Evolutionary conservation across 2,797 vertebrate genomes (phyloP).

Genomic region (Graptemys geographica): DNA sequence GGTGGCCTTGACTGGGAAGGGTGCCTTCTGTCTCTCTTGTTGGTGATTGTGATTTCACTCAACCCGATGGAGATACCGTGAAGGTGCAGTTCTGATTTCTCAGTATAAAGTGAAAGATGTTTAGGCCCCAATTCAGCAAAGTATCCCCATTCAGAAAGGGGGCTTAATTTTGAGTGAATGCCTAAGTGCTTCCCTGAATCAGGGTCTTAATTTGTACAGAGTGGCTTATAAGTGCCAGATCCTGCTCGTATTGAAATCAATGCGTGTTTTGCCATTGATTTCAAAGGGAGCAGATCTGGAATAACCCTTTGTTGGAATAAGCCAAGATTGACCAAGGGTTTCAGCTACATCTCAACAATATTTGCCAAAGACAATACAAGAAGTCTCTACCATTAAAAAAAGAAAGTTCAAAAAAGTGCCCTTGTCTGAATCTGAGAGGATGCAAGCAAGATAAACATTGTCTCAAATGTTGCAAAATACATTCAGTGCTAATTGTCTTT

Average conservation of each 20-base stretch:
- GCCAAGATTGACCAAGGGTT: neutral
- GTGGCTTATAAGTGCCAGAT: neutral
- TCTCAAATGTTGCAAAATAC: neutral
- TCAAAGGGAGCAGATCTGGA: neutral
- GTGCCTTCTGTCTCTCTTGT: no score
- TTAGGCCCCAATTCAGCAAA: neutral
- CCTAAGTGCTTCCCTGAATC: neutral
- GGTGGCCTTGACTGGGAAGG: conserved; percentile 33
- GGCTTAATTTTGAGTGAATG: neutral
- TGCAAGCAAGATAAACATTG: fast-evolving
- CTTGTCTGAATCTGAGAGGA: neutral
- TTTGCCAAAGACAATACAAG: neutral
- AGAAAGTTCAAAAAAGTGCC: neutral
- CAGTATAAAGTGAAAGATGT: neutral
- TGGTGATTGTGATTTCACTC: neutral
- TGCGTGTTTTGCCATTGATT: fast-evolving
- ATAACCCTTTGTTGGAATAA: neutral
- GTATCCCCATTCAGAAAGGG: neutral
- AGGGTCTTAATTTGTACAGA: neutral
- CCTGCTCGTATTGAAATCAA: fast-evolving
- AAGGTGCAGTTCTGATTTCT: neutral
- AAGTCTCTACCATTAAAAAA: neutral
- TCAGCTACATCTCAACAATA: neutral
- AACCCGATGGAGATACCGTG: fast-evolving
- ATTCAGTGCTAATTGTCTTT: neutral